Base-by-base conservation (phyloP, 2,797 vertebrate genomes). In the Pteropus rufus region DNA sequence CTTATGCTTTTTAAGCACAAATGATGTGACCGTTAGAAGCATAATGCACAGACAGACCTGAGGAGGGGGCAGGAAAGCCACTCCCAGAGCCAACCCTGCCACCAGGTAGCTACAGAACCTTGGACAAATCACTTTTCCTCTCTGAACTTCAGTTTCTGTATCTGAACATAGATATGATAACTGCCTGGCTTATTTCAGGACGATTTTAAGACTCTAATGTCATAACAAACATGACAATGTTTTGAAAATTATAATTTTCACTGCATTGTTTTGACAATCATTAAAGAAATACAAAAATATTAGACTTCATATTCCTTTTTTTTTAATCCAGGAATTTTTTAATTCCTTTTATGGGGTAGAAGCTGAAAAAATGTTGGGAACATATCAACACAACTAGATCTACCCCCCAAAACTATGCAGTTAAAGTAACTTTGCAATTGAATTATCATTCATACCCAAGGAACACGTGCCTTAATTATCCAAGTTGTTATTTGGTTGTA, bases 271-370 rank as follows among this genome's bases (percentile, higher is more conserved):
- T 36, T 80, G 62, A n/a, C 24, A 89, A 29, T 82, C 64, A 69
- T 79, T 75, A 94, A 86, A 54, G 49, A 73, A 70, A 91, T 41
- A 79, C 29, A 91, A 93, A 92, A 77, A 81, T 39, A 69, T 54
- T 23, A 79, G 65, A 29, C 8, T 73, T 90, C 49, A 73, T 88
- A 56, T 79, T 95, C 12, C 11, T 86, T 84, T 91, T 44, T 44
- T 49, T 56, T 65, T 95, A 88, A 80, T 31, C 44, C 70, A 82
- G 31, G 62, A n/a, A n/a, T n/a, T n/a, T n/a, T n/a, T n/a, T n/a
- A n/a, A n/a, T n/a, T n/a, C n/a, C 36, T 1, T 90, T 93, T 75
- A 15, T 34, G 23, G 31, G 6, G n/a, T 70, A 29, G 58, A 93
- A 90, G 31, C 10, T 39, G 29, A 86, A 85, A 85, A 94, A 93